phyloP scores from a whole-genome alignment of 2,888 invertebrate species.

The Chalcosyrphus nemorum region DNA sequence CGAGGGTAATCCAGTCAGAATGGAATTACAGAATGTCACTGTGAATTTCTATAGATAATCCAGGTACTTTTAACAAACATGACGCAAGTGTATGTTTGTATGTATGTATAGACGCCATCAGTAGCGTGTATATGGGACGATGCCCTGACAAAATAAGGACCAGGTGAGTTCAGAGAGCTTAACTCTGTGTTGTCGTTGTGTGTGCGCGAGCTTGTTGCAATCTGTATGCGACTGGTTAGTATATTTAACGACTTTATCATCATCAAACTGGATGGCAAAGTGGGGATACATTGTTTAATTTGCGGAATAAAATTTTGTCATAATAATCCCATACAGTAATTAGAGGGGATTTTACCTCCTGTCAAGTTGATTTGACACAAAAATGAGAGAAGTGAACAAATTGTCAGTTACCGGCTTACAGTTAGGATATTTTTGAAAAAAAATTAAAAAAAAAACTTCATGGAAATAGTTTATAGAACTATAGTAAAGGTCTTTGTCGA shows the following conservation, averaged over 20 bases:
- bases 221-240: conserved; percentile 28
- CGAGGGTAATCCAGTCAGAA: conserved; percentile 67
- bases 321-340: conserved; percentile 62
- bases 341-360: conserved; percentile 46
- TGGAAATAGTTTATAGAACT: too few relatives aligned
- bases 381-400: neutral
- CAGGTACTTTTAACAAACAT: conserved; percentile 70
- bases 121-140: conserved; percentile 52
- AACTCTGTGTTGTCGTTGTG: conserved; percentile 29
- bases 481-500: too few relatives aligned
- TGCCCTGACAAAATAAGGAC: conserved; percentile 68
- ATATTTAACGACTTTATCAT: conserved; percentile 67
- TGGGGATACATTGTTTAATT: conserved; percentile 64
- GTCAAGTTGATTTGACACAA: neutral
- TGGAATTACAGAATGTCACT: conserved; percentile 73
- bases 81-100: conserved; percentile 50
- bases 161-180: conserved; percentile 70
- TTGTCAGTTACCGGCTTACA: too few relatives aligned
- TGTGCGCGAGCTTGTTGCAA: conserved; percentile 4
- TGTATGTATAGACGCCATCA: conserved; percentile 11
- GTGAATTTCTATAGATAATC: conserved; percentile 72
- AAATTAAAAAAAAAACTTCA: too few relatives aligned
- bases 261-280: conserved; percentile 63
- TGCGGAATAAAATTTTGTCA: conserved; percentile 68
- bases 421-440: too few relatives aligned